These are phyloP conservation scores for Solenodon paradoxus DNA, from an alignment of 2,113 vertebrate species.

Conservation along the genomic window DNA sequence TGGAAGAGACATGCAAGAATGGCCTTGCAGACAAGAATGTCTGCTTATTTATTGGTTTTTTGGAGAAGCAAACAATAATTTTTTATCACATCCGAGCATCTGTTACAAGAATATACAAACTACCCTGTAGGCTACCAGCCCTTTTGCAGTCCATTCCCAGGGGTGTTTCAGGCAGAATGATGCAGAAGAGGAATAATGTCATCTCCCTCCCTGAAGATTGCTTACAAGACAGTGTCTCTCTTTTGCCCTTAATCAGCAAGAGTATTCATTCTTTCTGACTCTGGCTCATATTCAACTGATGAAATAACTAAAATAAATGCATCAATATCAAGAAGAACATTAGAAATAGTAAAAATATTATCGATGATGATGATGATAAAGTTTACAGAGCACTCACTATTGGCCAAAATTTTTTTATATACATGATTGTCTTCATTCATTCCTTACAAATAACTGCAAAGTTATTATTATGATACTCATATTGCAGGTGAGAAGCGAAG, in stretches of 20 bases:
- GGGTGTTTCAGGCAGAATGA: not conserved
- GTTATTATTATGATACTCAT: not conserved
- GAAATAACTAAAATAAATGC: constrained; percentile 9
- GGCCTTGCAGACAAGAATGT: not conserved
- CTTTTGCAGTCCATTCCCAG: not conserved
- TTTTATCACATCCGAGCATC: not conserved
- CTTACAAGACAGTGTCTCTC: not conserved
- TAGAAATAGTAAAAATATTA: not conserved
- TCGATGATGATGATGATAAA: not conserved
- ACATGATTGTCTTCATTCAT: not conserved
- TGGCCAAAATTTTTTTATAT: not conserved
- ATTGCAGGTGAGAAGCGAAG: not conserved
- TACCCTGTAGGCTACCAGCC: not conserved
- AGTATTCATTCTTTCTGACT: not conserved
- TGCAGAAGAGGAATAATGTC: not conserved
- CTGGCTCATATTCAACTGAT: not conserved
- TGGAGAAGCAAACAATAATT: not conserved
- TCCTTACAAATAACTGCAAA: not conserved
- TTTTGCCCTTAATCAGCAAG: not conserved
- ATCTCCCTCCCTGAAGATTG: not conserved
- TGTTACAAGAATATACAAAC: not conserved
- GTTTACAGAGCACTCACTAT: not conserved
- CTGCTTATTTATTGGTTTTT: not conserved
- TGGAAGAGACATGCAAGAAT: not conserved
- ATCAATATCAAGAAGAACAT: not conserved